Evolutionary conservation across 2,797 vertebrate species (phyloP).

Genomic region (Nannoperca australis): DNA sequence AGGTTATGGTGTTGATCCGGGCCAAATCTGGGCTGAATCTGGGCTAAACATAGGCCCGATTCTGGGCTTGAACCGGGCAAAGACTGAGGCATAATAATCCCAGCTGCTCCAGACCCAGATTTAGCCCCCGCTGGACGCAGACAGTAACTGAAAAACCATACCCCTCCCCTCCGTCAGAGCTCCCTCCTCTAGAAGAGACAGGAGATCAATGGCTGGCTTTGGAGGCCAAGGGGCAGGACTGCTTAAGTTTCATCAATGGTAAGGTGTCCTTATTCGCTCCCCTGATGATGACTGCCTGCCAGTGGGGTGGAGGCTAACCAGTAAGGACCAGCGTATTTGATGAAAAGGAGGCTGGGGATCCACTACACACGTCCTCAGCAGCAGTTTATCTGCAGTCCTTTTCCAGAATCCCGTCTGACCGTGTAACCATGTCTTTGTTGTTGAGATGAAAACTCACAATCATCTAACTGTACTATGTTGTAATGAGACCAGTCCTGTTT

Average conservation of each 20-base stretch:
- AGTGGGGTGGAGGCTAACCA: conserved; percentile 48
- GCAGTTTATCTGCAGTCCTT: conserved; percentile 59
- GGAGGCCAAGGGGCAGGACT: conserved; percentile 74
- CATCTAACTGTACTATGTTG: conserved; percentile 36
- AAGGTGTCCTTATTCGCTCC: conserved; percentile 73
- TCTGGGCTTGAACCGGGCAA: conserved; percentile 38
- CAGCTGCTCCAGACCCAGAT: conserved; percentile 78
- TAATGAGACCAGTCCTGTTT: conserved; percentile 31
- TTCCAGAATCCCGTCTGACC: conserved; percentile 79
- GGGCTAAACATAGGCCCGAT: conserved; percentile 49
- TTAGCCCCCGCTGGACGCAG: conserved; percentile 67
- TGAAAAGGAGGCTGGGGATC: conserved; percentile 52
- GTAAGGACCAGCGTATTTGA: conserved; percentile 48
- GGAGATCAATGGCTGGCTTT: conserved; percentile 81
- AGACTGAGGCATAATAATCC: conserved; percentile 45
- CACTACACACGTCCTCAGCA: conserved; percentile 40
- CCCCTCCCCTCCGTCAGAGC: conserved; percentile 80
- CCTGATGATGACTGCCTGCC: conserved; percentile 61
- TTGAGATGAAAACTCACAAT: conserved; percentile 44
- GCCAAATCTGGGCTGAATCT: conserved; percentile 77
- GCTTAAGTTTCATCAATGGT: conserved; percentile 82
- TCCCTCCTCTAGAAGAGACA: conserved; percentile 82
- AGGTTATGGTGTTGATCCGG: conserved; percentile 76
- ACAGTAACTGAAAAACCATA: conserved; percentile 81
- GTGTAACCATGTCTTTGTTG: conserved; percentile 56